Evolutionary conservation across 2,113 vertebrate genomes (phyloP).

Genomic region (Porphyrio hochstetteri): DNA sequence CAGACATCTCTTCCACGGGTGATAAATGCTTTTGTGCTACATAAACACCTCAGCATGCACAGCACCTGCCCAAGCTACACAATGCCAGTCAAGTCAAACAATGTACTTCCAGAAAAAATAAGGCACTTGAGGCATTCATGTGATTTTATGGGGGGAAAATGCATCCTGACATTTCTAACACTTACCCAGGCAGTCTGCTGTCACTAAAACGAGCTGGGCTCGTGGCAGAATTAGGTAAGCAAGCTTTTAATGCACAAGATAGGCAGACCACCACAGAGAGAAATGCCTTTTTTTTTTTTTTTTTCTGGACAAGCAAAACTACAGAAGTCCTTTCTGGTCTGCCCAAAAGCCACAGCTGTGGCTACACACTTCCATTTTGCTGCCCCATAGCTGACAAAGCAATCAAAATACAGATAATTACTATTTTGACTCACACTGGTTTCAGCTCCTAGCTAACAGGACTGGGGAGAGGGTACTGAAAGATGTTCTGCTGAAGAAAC

Average conservation of each 20-base stretch:
- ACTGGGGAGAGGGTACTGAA: background rate
- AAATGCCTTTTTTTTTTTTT: background rate
- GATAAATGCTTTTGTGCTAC: background rate
- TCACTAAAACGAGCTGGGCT: background rate
- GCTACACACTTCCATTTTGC: background rate
- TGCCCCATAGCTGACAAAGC: background rate
- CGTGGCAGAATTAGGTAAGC: background rate
- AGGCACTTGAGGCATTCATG: background rate
- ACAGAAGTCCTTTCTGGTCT: background rate
- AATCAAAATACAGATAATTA: background rate
- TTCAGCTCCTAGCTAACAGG: background rate
- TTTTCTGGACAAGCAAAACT: background rate
- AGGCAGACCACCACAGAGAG: background rate
- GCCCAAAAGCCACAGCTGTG: background rate
- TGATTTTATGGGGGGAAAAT: background rate
- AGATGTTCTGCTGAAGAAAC: background rate
- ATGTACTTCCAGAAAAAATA: background rate
- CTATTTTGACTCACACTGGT: background rate
- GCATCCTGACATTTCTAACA: background rate
- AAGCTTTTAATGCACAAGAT: background rate
- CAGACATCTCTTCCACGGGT: background rate
- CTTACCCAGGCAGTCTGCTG: background rate
- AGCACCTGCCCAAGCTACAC: background rate
- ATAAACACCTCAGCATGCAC: background rate
- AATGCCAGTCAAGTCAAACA: background rate